phyloP scores from a whole-genome alignment of 2,888 invertebrate species.

The Andrena marginata region DNA sequence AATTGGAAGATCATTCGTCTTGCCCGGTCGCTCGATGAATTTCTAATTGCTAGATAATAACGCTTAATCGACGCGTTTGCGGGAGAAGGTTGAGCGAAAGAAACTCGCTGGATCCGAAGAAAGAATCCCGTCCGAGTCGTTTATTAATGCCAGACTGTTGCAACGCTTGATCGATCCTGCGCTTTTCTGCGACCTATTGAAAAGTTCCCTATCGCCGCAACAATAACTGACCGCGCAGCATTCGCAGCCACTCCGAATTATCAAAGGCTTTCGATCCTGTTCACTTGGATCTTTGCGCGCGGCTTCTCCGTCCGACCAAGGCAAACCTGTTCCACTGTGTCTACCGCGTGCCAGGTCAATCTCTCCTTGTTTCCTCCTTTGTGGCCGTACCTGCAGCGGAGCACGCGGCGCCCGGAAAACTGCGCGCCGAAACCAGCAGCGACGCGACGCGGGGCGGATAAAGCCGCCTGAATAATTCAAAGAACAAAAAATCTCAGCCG shows the following conservation, averaged over 20 bases:
- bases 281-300: background rate
- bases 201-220: background rate
- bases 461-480: conserved; percentile 25
- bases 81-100: conserved; percentile 36
- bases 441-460: background rate
- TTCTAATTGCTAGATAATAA: conserved; percentile 59
- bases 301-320: conserved; percentile 17
- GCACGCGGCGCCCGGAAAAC: background rate
- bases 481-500: background rate
- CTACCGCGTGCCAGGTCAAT: background rate
- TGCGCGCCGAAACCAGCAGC: background rate
- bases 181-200: background rate
- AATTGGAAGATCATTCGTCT: conserved; percentile 34
- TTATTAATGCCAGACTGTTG: conserved; percentile 45
- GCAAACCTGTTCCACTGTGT: conserved; percentile 35
- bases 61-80: conserved; percentile 33
- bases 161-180: conserved; percentile 2
- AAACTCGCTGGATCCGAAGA: background rate
- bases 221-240: background rate
- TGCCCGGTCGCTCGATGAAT: conserved; percentile 41
- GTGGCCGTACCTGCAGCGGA: background rate
- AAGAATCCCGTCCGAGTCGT: conserved; percentile 31
- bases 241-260: conserved; percentile 5
- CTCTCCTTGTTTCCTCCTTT: conserved; percentile 10
- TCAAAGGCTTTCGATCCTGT: background rate